A percentile compares a stretch with the other conserved stretches of the same genome.
Evolutionary conservation across 2,888 invertebrate genomes (phyloP).

Genomic region (Taphrorychus bicolor): DNA sequence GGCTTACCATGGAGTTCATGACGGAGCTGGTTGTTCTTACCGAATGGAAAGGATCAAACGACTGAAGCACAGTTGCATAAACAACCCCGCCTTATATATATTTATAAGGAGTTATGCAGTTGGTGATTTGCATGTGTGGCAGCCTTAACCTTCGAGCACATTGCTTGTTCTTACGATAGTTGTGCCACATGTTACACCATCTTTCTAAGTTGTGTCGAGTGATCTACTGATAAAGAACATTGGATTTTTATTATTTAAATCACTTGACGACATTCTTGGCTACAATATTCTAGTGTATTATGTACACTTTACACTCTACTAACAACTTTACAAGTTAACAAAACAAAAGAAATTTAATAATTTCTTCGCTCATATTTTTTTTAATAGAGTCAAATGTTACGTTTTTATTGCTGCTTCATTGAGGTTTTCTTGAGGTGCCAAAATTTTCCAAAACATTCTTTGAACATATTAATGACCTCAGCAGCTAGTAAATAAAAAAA

Average conservation of each 20-base stretch:
- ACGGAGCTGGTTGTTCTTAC: conserved; percentile 27
- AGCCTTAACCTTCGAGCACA: conserved; percentile 46
- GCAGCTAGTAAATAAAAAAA: no score
- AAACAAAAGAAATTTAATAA: no score
- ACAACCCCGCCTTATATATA: conserved; percentile 46
- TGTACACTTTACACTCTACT: no score
- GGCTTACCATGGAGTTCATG: conserved; percentile 54
- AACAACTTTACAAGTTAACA: no score
- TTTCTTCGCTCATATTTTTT: no score
- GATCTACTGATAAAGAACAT: background rate
- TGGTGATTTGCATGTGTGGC: conserved; percentile 17
- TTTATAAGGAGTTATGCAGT: conserved; percentile 21
- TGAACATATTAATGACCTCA: no score
- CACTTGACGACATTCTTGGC: no score
- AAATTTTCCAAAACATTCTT: no score
- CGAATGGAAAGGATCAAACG: conserved; percentile 28
- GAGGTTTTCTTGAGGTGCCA: no score
- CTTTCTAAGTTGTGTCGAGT: background rate
- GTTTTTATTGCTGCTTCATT: no score
- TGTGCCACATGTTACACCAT: conserved; percentile 30
- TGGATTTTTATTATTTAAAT: background rate
- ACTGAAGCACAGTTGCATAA: conserved; percentile 42
- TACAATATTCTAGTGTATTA: no score
- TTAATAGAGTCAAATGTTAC: no score
- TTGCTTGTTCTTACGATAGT: conserved; percentile 30